Evolutionary conservation across 2,113 vertebrate genomes (phyloP).

Genomic region (Otus sunia): DNA sequence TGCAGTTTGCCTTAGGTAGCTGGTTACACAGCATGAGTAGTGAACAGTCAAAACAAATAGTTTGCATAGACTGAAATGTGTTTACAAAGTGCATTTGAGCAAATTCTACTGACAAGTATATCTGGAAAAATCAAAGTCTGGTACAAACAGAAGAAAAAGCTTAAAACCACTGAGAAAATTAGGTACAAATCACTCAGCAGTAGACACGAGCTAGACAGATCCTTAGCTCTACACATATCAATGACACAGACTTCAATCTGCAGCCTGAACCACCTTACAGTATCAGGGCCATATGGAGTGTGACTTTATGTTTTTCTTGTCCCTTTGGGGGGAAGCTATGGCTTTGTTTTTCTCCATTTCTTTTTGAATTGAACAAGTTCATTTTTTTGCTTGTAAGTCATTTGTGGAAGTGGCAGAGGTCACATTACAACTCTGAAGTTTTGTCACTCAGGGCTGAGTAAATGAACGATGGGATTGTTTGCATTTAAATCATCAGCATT

Average conservation of each 20-base stretch:
- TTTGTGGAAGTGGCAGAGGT: conserved; percentile 10
- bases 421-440: neutral
- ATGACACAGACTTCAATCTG: neutral
- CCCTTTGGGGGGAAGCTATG: neutral
- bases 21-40: neutral
- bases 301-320: neutral
- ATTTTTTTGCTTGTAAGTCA: neutral
- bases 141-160: neutral
- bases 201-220: neutral
- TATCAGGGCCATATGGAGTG: neutral
- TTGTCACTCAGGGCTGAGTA: neutral
- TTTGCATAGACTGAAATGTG: conserved; percentile 22
- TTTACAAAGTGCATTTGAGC: conserved; percentile 14
- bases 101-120: conserved; percentile 37
- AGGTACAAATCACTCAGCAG: neutral
- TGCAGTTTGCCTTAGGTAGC: conserved; percentile 44
- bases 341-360: neutral
- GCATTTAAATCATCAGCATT: conserved; percentile 20
- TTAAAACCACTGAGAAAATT: neutral
- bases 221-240: neutral
- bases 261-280: neutral
- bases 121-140: conserved; percentile 29
- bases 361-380: neutral
- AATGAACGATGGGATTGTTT: neutral
- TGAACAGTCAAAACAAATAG: conserved; percentile 53